Base-by-base conservation (phyloP, 2,797 vertebrate genomes). In the Oreochromis mossambicus region DNA sequence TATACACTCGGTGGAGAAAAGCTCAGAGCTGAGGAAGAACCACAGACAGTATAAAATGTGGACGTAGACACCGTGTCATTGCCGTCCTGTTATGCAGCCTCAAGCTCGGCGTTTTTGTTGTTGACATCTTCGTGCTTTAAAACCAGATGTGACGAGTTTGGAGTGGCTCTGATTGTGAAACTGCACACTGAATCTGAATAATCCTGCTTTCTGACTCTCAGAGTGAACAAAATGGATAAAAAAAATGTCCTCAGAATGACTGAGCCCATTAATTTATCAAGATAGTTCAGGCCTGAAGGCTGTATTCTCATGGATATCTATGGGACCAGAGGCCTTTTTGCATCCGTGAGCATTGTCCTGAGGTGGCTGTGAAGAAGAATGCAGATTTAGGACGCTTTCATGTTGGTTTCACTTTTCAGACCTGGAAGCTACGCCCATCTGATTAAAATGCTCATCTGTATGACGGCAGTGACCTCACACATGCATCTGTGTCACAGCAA, bases 231-330 rank as follows among this genome's bases (percentile, higher is more conserved):
- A 68, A 46, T 3, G 13, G 9, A 43, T 43, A 17, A 58, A 56
- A 58, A 26, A 70, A 70, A 43, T 46, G 8, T 15, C 38, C 63
- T 43, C 55, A 24, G 21, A 43, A 43, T 10, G 8, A 70, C 66
- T 70, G 7, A 26, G 0, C 55, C 36, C n/a, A 43, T 43, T 24
- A 24, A 68, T 41, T 68, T 2, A 68, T 15, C 3, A 43, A 6
- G 36, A 38, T 15, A 68, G 21, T 43, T 70, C 5, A 70, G 13
- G 38, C 5, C 38, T 26, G 66, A 26, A 41, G 38, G 66, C 38
- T 15, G 4, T 2, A 24, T 70, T 70, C 13, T 41, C 21, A 26
- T 4, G n/a, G 13, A 3, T 24, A 15, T 43, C 61, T 68, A 9
- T 41, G n/a, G 63, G 21, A 70, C 21, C 12, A 3, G 38, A 46